These are phyloP conservation scores for Sinocyclocheilus rhinocerous DNA, from an alignment of 2,113 vertebrate species.

Conservation along the genomic window DNA sequence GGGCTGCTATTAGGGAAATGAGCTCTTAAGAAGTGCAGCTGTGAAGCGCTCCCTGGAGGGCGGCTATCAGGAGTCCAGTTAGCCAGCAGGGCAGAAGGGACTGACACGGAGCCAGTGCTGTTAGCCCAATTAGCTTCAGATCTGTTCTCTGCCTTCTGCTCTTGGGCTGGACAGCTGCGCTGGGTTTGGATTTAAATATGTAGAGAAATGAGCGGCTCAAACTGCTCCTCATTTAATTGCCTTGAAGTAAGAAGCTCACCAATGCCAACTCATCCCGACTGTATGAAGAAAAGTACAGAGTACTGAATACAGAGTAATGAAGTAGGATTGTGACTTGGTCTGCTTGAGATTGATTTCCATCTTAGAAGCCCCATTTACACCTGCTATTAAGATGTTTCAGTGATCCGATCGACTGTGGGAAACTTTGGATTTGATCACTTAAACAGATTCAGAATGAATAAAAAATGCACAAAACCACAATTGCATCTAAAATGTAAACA, in stretches of 20 bases:
- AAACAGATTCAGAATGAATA: neutral
- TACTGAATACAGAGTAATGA: neutral
- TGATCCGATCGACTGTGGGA: neutral
- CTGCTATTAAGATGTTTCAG: neutral
- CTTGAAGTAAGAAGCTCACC: conserved; percentile 9
- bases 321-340: neutral
- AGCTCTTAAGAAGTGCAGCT: conserved; percentile 49
- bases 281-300: neutral
- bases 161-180: conserved; percentile 8
- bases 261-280: neutral
- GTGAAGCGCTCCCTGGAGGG: conserved; percentile 40
- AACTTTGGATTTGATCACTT: neutral
- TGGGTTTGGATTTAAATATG: conserved; percentile 29
- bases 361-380: neutral
- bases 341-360: neutral
- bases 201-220: neutral
- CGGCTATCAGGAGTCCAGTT: conserved; percentile 41
- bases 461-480: neutral
- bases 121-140: conserved; percentile 46
- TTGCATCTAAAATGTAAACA: neutral
- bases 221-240: conserved; percentile 21
- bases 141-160: conserved; percentile 34
- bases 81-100: conserved; percentile 29
- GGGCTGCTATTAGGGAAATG: conserved; percentile 45
- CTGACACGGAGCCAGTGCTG: conserved; percentile 28